Evolutionary conservation across 2,113 vertebrate species (phyloP).

Genomic region (Hylia prasina): DNA sequence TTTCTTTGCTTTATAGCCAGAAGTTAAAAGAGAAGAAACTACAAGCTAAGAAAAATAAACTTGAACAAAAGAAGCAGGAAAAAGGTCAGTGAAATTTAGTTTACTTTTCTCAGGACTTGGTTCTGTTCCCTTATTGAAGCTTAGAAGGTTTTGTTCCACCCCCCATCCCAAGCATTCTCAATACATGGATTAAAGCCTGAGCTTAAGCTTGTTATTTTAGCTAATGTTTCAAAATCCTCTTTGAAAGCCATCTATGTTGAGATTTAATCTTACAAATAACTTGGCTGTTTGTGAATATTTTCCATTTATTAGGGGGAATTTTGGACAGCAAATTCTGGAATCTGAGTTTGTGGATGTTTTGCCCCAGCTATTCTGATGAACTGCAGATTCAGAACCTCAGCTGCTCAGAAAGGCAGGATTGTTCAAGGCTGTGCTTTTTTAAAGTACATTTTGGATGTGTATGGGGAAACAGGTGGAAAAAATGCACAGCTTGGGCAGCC

Average conservation of each 20-base stretch:
- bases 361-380: background rate
- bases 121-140: background rate
- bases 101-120: background rate
- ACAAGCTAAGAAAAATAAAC: slow-evolving; percentile 77
- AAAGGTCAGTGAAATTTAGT: slow-evolving; percentile 60
- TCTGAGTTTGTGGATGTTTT: background rate
- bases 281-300: background rate
- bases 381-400: background rate
- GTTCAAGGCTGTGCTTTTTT: background rate
- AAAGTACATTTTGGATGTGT: background rate
- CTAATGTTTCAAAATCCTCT: slow-evolving; percentile 1
- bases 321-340: background rate
- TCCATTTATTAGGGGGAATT: background rate
- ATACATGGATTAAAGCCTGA: background rate
- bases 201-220: slow-evolving; percentile 20
- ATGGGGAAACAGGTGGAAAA: background rate
- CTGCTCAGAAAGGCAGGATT: background rate
- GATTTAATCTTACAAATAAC: slow-evolving; percentile 17
- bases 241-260: background rate
- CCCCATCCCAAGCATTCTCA: background rate
- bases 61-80: slow-evolving; percentile 68
- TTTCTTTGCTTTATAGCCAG: slow-evolving; percentile 68
- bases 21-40: slow-evolving; percentile 83
- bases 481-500: background rate
- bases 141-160: background rate